Conservation (phyloP, 2,113 vertebrate genomes). For the Trematocara stigmaticum region DNA sequence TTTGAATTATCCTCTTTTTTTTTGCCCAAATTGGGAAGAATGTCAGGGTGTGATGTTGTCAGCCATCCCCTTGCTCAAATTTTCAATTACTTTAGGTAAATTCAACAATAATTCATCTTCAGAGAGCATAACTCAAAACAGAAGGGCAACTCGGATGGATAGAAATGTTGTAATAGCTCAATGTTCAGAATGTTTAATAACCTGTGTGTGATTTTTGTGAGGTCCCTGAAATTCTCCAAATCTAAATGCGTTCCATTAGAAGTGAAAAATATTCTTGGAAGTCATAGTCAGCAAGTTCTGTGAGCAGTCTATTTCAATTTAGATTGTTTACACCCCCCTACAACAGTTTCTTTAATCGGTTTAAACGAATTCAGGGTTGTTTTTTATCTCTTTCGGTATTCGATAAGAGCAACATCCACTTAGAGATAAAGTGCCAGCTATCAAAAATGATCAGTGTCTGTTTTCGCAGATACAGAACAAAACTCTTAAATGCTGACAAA, state of each 20-base stretch:
- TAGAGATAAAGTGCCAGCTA: background rate
- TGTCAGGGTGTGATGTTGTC: background rate
- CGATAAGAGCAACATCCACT: background rate
- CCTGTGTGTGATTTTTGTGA: background rate
- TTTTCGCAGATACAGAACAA: background rate
- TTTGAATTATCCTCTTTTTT: background rate
- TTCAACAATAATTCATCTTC: background rate
- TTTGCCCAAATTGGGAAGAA: background rate
- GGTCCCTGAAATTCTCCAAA: background rate
- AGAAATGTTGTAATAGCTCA: background rate
- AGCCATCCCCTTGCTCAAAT: background rate
- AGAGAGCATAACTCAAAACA: background rate
- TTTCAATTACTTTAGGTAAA: background rate
- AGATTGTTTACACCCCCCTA: background rate
- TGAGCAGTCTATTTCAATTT: background rate
- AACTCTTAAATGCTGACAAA: background rate
- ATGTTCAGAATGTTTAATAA: background rate
- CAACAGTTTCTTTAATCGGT: background rate
- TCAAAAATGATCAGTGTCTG: background rate
- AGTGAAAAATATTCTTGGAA: background rate
- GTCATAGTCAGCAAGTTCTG: background rate
- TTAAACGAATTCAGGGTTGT: background rate
- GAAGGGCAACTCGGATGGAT: background rate
- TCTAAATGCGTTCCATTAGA: background rate
- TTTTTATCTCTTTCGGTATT: background rate